Evolutionary conservation across 2,797 vertebrate genomes (phyloP), one percentile per base, ranked within the genome.

Genomic region (Sarcophilus harrisii): DNA sequence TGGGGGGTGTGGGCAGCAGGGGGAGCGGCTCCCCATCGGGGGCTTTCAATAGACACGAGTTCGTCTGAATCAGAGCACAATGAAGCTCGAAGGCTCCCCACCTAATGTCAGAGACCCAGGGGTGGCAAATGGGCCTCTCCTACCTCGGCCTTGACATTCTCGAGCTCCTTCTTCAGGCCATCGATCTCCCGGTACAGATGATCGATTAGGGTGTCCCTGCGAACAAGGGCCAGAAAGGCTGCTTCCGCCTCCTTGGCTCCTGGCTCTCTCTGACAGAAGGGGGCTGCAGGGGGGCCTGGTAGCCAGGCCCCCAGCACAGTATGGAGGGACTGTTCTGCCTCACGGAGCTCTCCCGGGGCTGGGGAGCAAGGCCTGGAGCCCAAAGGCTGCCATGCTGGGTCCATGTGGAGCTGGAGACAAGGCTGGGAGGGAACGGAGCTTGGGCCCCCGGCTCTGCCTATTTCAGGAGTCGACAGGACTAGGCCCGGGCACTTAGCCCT

Each of bases 131-230:
- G 21, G 58, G 18, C 0, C 52, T 5, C 45, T 95, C 97, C 94
- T 97, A 99, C 99, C 99, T 99, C 99, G 0, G 99, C 97, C 97
- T 99, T 99, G 98, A 99, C 98, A 87, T 98, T 99, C 94, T 99
- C 99, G 97, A 99, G 98, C 98, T 99, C 99, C 24, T 99, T 99
- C 95, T 99, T 99, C 59, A 99, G 98, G 5, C 98, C 98, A 54
- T 99, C 97, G 24, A 99, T 99, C 97, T 99, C 99, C 93, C 98
- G 98, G 0, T 99, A 99, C 90, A 99, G 98, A 96, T 99, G 99
- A 93, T 99, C 99, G 1, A 99, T 99, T 96, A 99, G 97, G 90
- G 99, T 98, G 96, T 99, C 99, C 98, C 99, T 99, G 98, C 27
- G 59, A 95, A 97, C 96, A 91, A 24, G 94, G 38, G 13, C 91